Percentiles rank a stretch among this genome's conserved stretches.
phyloP scores from a whole-genome alignment of 2,797 vertebrate genomes.

The Kryptolebias ocellatus region DNA sequence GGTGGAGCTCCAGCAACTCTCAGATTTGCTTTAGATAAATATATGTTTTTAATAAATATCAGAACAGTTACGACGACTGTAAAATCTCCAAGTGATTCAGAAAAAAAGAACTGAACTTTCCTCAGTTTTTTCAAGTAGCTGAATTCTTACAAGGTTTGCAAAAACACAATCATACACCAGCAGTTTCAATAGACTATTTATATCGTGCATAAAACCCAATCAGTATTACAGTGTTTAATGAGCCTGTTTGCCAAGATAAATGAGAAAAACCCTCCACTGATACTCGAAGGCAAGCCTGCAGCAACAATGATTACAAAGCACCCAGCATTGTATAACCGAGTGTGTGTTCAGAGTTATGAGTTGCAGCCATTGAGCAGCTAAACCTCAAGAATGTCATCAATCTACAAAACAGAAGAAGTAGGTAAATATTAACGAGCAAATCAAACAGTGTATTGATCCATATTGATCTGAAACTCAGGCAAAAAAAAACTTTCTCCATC shows the following conservation, averaged over 20 bases:
- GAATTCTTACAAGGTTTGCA: not conserved
- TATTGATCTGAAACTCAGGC: not conserved
- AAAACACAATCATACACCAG: not conserved
- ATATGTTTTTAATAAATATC: too few species aligned
- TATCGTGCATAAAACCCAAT: conserved; percentile 23
- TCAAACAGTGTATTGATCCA: conserved; percentile 56
- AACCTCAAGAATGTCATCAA: conserved; percentile 41
- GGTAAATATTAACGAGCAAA: conserved; percentile 73
- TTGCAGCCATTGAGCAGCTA: conserved; percentile 41
- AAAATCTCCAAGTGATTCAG: too few species aligned
- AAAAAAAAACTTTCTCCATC: conserved; percentile 11
- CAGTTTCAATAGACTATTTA: not conserved
- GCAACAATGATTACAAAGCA: conserved; percentile 25
- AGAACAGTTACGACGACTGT: too few species aligned
- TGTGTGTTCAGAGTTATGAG: conserved; percentile 37
- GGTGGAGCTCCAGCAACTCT: too few species aligned
- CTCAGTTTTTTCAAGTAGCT: too few species aligned
- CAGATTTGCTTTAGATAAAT: too few species aligned
- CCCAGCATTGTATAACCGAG: conserved; percentile 22
- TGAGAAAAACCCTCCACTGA: conserved; percentile 31
- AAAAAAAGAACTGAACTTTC: too few species aligned
- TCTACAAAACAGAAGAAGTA: conserved; percentile 47
- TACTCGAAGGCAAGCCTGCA: conserved; percentile 16
- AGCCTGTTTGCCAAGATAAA: conserved; percentile 15
- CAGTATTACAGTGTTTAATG: conserved; percentile 2